Evolutionary conservation across 1,140 invertebrate species (phyloP).

Genomic region (Drosophila gunungcola): DNA sequence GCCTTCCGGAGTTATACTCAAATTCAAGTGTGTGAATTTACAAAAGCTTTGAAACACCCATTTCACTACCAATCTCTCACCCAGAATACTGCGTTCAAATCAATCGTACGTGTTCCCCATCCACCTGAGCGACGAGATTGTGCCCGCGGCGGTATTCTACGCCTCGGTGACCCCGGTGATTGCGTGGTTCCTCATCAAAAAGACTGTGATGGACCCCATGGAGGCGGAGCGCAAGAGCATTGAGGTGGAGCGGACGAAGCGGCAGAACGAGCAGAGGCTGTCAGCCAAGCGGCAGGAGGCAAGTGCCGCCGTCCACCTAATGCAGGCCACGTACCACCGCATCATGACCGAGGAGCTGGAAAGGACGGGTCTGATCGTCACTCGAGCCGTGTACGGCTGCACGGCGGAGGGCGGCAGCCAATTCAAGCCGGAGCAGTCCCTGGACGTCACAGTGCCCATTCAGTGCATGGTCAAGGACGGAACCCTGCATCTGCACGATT

Average conservation of each 20-base stretch:
- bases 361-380: conserved; percentile 93
- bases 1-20: conserved; percentile 94
- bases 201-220: conserved; percentile 94
- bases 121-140: conserved; percentile 94
- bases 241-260: conserved; percentile 90
- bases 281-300: conserved; percentile 93
- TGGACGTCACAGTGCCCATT: conserved; percentile 96
- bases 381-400: conserved; percentile 93
- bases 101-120: conserved; percentile 96
- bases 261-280: conserved; percentile 90
- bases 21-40: conserved; percentile 90
- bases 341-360: conserved; percentile 91
- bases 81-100: conserved; percentile 92
- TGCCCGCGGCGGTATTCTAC: conserved; percentile 96
- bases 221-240: conserved; percentile 90
- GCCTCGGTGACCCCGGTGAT: conserved; percentile 94
- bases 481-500: conserved; percentile 92
- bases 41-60: neutral
- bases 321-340: conserved; percentile 92
- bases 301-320: conserved; percentile 92
- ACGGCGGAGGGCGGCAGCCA: conserved; percentile 84
- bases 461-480: conserved; percentile 97
- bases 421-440: conserved; percentile 85
- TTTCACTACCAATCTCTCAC: neutral
- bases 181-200: conserved; percentile 92